Conservation (phyloP, 2,888 invertebrate genomes). For the Blastobasis lacticolella region DNA sequence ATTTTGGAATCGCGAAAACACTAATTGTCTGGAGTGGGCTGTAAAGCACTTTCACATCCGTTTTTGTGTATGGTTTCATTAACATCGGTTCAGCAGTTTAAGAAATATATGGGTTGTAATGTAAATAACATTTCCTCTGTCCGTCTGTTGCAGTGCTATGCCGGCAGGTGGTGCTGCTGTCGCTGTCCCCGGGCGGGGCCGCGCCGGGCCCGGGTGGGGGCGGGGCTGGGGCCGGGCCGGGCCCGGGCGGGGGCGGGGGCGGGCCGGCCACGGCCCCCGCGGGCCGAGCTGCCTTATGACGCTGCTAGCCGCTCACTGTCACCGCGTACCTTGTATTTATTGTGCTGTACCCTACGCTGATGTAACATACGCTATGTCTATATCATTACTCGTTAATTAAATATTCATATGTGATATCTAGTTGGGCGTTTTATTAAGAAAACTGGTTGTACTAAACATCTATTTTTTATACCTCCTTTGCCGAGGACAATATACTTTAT, state of each 20-base stretch:
- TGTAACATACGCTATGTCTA: slow-evolving; percentile 61
- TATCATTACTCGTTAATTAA: slow-evolving; percentile 69
- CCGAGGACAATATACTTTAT: too few species aligned
- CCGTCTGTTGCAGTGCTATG: slow-evolving; percentile 59
- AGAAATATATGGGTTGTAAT: too few species aligned
- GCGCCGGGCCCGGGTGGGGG: slow-evolving; percentile 57
- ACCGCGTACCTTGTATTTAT: slow-evolving; percentile 71
- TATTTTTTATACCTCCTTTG: too few species aligned
- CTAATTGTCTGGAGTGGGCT: too few species aligned
- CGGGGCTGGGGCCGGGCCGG: too few species aligned
- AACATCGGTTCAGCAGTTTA: too few species aligned
- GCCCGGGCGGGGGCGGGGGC: not conserved
- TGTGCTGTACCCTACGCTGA: slow-evolving; percentile 30
- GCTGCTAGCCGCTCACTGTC: slow-evolving; percentile 42
- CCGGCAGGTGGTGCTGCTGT: slow-evolving; percentile 71
- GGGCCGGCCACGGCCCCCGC: slow-evolving; percentile 24
- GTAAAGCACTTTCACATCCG: too few species aligned
- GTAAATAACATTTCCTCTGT: not conserved
- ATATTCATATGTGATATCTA: slow-evolving; percentile 73
- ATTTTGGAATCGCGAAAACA: too few species aligned
- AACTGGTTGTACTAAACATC: too few species aligned
- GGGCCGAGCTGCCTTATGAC: not conserved
- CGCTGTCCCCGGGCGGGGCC: slow-evolving; percentile 52
- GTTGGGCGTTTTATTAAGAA: slow-evolving; percentile 23
- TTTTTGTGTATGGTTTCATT: too few species aligned